Base-by-base conservation (phyloP, 2,888 invertebrate species). In the Amphipyra berbera region DNA sequence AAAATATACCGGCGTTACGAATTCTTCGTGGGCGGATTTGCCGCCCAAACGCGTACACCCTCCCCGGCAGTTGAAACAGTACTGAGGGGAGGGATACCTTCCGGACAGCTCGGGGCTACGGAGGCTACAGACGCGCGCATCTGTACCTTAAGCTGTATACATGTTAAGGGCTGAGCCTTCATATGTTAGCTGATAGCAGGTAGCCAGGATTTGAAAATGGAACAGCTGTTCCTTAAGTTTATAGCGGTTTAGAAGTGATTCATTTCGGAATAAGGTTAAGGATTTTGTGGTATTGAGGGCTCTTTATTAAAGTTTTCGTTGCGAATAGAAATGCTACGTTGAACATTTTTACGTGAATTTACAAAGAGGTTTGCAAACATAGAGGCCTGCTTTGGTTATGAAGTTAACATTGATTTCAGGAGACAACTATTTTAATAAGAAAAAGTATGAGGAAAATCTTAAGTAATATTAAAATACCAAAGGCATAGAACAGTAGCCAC, bases 81-180 rank as follows among this genome's bases (percentile, higher is more conserved):
- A 94, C 94, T 94, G 93, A 92, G 91, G 93, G 78, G 93, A 92
- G 91, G 93, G 76, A 58, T 49, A 57, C 64, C 53, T 64, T 61
- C 68, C 56, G 92, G 90, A 88, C 89, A 90, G 87, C 70, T 81
- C 79, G 61, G 87, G 78, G 84, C 82, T 88, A 79, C 76, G 76
- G 79, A 90, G 84, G 83, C 85, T 87, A 74, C 83, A 91, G 93
- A 89, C 94, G 94, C 93, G 93, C 94, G 94, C 94, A 93, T 91
- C 92, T 84, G 82, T 88, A 86, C 87, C 88, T 87, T 86, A 84
- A 89, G 83, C 85, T 86, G 83, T 82, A 74, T 79, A 82, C 61
- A 68, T 37, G 50, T 21, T 81, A 79, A 69, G 70, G 72, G 70
- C 67, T 70, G 61, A 76, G 80, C 82, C 79, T 88, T 86, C 89